Evolutionary conservation across 2,113 vertebrate genomes (phyloP).

Genomic region (Aphyosemion australe): DNA sequence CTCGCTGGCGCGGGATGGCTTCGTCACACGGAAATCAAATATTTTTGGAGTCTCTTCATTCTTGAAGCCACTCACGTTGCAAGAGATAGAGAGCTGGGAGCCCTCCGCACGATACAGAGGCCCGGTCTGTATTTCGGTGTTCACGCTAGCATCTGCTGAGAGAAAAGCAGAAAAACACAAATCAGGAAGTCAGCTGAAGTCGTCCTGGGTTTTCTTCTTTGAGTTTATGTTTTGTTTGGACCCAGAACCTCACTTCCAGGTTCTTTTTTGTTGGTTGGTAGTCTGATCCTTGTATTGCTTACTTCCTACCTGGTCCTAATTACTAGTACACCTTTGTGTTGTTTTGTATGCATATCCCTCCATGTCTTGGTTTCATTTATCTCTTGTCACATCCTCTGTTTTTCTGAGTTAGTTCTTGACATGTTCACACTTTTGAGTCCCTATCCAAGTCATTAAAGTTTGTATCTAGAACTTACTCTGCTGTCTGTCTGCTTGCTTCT

Average conservation of each 20-base stretch:
- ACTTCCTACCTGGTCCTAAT: too few species aligned
- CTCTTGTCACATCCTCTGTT: background rate
- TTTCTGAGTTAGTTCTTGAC: too few species aligned
- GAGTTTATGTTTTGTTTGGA: background rate
- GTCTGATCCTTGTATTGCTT: too few species aligned
- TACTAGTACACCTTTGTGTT: background rate
- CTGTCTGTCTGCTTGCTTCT: background rate
- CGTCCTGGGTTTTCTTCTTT: background rate
- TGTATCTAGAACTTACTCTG: background rate
- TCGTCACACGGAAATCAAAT: conserved; percentile 77
- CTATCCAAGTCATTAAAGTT: background rate
- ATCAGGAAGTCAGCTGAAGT: background rate
- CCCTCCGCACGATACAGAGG: conserved; percentile 82
- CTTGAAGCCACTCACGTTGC: conserved; percentile 81
- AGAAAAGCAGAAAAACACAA: conserved; percentile 14
- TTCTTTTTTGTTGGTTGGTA: background rate
- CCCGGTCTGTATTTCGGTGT: conserved; percentile 76
- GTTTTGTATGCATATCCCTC: too few species aligned
- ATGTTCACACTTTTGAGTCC: background rate
- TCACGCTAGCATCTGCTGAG: conserved; percentile 52
- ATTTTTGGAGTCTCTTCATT: conserved; percentile 37
- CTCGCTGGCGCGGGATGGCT: background rate
- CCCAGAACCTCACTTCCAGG: background rate
- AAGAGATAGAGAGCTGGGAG: conserved; percentile 80
- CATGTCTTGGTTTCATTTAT: background rate